Conservation (phyloP, 2,888 invertebrate genomes). For the Lathronympha strigana region DNA sequence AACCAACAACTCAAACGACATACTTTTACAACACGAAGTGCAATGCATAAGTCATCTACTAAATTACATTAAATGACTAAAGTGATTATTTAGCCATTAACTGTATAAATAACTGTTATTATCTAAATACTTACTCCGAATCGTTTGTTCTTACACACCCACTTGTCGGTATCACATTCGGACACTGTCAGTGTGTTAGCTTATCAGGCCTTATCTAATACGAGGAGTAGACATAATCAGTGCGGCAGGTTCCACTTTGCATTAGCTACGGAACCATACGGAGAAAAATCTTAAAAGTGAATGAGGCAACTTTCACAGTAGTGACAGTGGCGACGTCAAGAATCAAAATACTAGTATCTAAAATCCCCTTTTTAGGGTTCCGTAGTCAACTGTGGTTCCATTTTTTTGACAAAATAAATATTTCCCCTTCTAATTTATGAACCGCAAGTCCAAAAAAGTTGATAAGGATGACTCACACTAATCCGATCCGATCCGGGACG, state of each 20-base stretch:
- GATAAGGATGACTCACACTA: no score
- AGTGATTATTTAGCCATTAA: slow-evolving; percentile 22
- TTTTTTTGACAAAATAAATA: no score
- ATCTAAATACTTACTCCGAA: slow-evolving; percentile 20
- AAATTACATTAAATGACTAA: background rate
- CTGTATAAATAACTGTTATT: slow-evolving; percentile 5
- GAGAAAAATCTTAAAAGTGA: no score
- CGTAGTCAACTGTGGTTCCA: no score
- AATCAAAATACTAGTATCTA: no score
- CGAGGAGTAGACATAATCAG: slow-evolving; percentile 12
- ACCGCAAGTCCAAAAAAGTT: no score
- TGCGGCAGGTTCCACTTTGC: background rate
- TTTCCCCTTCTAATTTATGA: no score
- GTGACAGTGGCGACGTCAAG: no score
- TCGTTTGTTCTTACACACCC: slow-evolving; percentile 27
- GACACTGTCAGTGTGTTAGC: slow-evolving; percentile 15
- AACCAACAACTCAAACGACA: background rate
- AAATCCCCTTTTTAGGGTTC: no score
- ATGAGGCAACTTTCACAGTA: no score
- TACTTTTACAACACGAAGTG: slow-evolving; percentile 1
- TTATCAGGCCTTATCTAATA: slow-evolving; percentile 29
- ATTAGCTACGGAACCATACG: background rate
- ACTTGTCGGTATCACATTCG: slow-evolving; percentile 13
- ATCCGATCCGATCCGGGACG: no score
- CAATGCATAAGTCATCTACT: background rate